Percentiles rank a stretch among this genome's conserved stretches.
Conservation (phyloP, 2,888 invertebrate species). For the Heliconius sara region DNA sequence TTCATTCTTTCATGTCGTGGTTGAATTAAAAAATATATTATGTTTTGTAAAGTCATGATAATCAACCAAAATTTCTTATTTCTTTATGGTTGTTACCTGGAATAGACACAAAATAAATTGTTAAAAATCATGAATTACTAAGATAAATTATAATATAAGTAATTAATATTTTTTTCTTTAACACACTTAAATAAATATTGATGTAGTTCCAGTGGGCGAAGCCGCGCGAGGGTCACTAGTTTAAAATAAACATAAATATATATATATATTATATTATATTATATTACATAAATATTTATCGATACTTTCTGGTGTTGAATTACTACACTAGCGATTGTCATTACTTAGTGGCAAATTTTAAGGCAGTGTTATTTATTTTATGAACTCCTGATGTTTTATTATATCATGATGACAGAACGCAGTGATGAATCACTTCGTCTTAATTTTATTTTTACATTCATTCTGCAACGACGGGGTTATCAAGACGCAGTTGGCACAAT, state of each 20-base stretch:
- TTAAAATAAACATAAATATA: no score
- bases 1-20: no score
- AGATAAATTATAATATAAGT: no score
- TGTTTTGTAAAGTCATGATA: neutral
- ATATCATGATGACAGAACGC: neutral
- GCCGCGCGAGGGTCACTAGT: no score
- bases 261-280: no score
- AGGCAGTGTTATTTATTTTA: neutral
- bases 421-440: neutral
- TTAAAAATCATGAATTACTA: neutral
- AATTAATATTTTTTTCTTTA: no score
- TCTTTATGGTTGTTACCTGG: constrained; percentile 8
- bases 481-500: no score
- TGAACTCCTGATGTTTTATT: neutral
- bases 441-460: neutral
- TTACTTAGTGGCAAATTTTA: neutral
- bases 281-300: neutral
- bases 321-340: constrained; percentile 8
- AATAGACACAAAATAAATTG: neutral
- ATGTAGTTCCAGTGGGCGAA: no score
- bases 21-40: no score
- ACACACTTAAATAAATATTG: no score
- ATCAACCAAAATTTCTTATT: neutral
- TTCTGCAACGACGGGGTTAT: no score
- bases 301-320: neutral